phyloP scores from a whole-genome alignment of 1,140 invertebrate genomes.

The Drosophila nigrodunni region DNA sequence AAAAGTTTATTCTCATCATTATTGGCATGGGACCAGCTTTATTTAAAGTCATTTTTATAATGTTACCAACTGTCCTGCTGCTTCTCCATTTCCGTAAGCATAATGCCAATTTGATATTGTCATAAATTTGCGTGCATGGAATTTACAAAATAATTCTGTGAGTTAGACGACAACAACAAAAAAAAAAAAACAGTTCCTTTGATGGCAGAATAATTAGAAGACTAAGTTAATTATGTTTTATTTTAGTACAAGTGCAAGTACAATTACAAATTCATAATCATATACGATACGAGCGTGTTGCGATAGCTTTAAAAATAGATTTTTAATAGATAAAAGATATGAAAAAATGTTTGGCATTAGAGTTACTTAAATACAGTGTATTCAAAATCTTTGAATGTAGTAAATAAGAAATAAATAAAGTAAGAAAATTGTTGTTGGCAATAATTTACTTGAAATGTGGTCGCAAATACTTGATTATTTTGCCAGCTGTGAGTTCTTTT shows the following conservation, averaged over 20 bases:
- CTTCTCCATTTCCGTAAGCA: neutral
- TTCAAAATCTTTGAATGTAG: slow-evolving; percentile 33
- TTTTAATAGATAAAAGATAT: slow-evolving; percentile 19
- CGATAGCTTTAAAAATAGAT: slow-evolving; percentile 30
- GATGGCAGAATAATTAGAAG: slow-evolving; percentile 49
- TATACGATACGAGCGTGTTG: slow-evolving; percentile 14
- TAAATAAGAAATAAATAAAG: slow-evolving; percentile 13
- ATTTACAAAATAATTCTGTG: slow-evolving; percentile 32
- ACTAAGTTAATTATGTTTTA: slow-evolving; percentile 32
- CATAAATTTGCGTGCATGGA: slow-evolving; percentile 29
- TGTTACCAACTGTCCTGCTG: neutral
- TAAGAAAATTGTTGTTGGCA: slow-evolving; percentile 3
- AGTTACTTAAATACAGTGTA: slow-evolving; percentile 52
- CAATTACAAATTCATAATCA: slow-evolving; percentile 19
- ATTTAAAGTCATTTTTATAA: slow-evolving; percentile 53
- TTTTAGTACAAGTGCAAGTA: neutral
- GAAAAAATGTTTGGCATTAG: slow-evolving; percentile 23
- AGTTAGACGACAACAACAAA: slow-evolving; percentile 34
- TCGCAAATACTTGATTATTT: slow-evolving; percentile 10
- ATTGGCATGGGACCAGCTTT: slow-evolving; percentile 54
- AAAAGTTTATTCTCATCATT: slow-evolving; percentile 6
- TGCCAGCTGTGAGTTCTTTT: slow-evolving; percentile 14
- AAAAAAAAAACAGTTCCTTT: slow-evolving; percentile 58
- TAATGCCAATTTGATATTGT: slow-evolving; percentile 32
- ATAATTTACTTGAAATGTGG: slow-evolving; percentile 4